These are phyloP conservation scores for Falcunculus frontatus DNA, from an alignment of 2,113 vertebrate genomes.

Conservation along the genomic window DNA sequence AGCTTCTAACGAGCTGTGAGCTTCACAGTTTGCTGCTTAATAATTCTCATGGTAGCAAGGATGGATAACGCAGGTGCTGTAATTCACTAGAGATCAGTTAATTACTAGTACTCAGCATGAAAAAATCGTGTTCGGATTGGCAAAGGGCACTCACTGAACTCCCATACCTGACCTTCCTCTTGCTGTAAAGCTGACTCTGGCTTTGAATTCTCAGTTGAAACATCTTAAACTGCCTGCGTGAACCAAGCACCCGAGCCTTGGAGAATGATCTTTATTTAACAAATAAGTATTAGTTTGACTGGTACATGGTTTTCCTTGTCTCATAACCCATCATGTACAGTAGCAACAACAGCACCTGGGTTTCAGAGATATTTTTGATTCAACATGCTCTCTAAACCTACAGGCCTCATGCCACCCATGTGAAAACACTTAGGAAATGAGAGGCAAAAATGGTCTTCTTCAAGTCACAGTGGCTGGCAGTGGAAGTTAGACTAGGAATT, in stretches of 20 bases:
- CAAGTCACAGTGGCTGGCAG: rapidly evolving
- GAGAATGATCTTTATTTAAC: background rate
- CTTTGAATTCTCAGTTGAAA: background rate
- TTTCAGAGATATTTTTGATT: background rate
- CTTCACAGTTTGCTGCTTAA: conserved; percentile 10
- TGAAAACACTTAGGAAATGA: background rate
- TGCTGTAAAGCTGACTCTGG: background rate
- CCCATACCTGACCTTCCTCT: background rate
- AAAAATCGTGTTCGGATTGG: background rate
- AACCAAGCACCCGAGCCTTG: background rate
- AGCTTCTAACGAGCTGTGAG: background rate
- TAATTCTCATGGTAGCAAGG: background rate
- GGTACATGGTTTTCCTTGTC: background rate
- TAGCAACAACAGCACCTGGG: background rate
- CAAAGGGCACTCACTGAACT: background rate
- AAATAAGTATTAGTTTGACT: background rate
- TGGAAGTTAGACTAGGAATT: background rate
- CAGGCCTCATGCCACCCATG: background rate
- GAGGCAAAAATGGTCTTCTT: background rate
- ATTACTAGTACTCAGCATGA: background rate
- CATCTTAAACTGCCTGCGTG: background rate
- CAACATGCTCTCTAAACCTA: background rate
- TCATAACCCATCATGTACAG: background rate
- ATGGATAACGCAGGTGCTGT: background rate
- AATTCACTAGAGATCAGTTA: conserved; percentile 5